Evolutionary conservation across 2,797 vertebrate genomes (phyloP).

Genomic region (Emydoidea blandingii): DNA sequence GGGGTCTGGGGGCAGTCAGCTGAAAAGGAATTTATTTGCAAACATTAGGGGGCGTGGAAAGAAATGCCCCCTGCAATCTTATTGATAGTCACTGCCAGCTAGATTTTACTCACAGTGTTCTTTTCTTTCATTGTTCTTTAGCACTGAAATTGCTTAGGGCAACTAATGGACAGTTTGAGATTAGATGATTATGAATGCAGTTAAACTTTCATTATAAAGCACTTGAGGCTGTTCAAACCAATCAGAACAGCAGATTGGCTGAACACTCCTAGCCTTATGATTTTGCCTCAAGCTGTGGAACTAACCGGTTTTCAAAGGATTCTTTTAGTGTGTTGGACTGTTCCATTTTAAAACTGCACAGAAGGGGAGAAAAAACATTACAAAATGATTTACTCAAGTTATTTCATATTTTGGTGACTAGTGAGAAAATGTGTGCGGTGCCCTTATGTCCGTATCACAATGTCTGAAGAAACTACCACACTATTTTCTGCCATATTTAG

Average conservation of each 20-base stretch:
- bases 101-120: neutral
- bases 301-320: neutral
- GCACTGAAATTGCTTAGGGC: conserved; percentile 51
- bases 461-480: neutral
- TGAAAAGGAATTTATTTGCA: conserved; percentile 2
- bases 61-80: neutral
- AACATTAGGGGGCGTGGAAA: neutral
- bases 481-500: neutral
- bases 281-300: conserved; percentile 24
- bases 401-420: conserved; percentile 12
- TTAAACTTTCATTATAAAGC: conserved; percentile 25
- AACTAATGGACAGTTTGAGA: conserved; percentile 51
- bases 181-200: conserved; percentile 42
- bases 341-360: conserved; percentile 16
- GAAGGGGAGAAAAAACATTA: neutral
- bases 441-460: neutral
- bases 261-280: neutral
- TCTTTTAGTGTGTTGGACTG: conserved; percentile 9
- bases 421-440: neutral
- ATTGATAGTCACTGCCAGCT: conserved; percentile 4
- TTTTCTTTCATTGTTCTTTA: conserved; percentile 55
- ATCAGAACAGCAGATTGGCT: neutral
- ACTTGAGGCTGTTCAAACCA: conserved; percentile 14
- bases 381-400: conserved; percentile 13
- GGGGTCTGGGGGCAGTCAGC: neutral